Evolutionary conservation across 2,888 invertebrate genomes (phyloP), one percentile per base, ranked within the genome.

Genomic region (Eremobia ochroleuca): DNA sequence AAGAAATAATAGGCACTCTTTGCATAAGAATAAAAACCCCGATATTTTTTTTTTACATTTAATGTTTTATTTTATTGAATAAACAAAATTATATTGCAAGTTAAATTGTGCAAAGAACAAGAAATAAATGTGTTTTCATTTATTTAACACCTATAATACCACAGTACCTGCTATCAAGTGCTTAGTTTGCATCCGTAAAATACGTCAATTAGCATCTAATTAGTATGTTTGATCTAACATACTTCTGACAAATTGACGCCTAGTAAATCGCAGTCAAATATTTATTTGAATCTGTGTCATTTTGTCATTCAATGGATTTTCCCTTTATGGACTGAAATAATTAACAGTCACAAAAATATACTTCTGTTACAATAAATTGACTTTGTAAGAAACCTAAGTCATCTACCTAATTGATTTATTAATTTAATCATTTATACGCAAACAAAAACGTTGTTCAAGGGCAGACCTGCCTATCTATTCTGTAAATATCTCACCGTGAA

Each of bases 151-250:
- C n/a, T 49, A 18, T 52, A 4, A 52, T 40, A 31, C n/a, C 40
- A 40, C 28, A n/a, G 31, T 15, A 58, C 9, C 13, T 4, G 4
- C 21, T 76, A 31, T 40, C 43, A 25, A 64, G 8, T 58, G 9
- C 9, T 21, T 28, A 25, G 13, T 65, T 70, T 71, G 13, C 21
- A 40, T 71, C 1, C 40, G 49, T 40, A 71, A 65, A 73, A 71
- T 40, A 61, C 40, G 49, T 55, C n/a, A 52, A 62, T 77, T 77
- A 72, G 58, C 62, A 5, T 43, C 11, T 72, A 46, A 67, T 64
- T 73, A 59, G 58, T 40, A 3, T 86, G 21, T 74, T 77, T 77
- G 71, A 73, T 28, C 13, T 85, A 49, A 68, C 82, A 77, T 62
- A 21, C 15, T 13, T 58, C 49, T 74, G 86, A 15, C 40, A 82